phyloP scores from a whole-genome alignment of 2,797 vertebrate species.

The Synaphobranchus kaupii region DNA sequence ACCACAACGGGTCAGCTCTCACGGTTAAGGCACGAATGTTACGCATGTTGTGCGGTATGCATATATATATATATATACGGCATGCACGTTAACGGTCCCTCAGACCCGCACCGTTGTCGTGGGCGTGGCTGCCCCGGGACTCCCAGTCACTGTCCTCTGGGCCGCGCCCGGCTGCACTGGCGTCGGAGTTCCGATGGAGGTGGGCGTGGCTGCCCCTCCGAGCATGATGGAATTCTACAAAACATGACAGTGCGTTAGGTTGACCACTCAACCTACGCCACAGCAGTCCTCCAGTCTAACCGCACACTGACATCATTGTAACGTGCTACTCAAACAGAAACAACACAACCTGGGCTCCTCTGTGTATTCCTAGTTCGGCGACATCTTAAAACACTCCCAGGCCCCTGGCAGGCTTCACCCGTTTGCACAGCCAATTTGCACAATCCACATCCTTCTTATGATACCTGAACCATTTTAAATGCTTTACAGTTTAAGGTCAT shows the following conservation, averaged over 20 bases:
- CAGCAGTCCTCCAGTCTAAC: neutral
- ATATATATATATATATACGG: neutral
- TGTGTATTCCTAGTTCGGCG: neutral
- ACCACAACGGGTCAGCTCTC: neutral
- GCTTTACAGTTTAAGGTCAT: neutral
- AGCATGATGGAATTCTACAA: slow-evolving; percentile 65
- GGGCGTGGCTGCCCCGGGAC: slow-evolving; percentile 78
- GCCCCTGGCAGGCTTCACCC: neutral
- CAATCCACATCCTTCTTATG: neutral
- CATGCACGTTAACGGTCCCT: neutral
- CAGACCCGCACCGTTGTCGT: slow-evolving; percentile 82
- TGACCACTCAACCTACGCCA: neutral
- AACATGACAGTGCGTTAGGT: neutral
- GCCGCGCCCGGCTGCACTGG: slow-evolving; percentile 79
- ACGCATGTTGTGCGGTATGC: no score
- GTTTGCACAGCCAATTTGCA: neutral
- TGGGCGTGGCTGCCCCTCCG: slow-evolving; percentile 73
- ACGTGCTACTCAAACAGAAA: neutral
- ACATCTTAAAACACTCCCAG: neutral
- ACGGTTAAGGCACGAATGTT: neutral
- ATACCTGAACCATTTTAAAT: neutral
- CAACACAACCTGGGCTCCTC: neutral
- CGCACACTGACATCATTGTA: neutral
- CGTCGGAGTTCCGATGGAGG: slow-evolving; percentile 76
- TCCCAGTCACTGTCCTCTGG: slow-evolving; percentile 78